Evolutionary conservation across 2,888 invertebrate genomes (phyloP).

Genomic region (Harpalus rubripes): DNA sequence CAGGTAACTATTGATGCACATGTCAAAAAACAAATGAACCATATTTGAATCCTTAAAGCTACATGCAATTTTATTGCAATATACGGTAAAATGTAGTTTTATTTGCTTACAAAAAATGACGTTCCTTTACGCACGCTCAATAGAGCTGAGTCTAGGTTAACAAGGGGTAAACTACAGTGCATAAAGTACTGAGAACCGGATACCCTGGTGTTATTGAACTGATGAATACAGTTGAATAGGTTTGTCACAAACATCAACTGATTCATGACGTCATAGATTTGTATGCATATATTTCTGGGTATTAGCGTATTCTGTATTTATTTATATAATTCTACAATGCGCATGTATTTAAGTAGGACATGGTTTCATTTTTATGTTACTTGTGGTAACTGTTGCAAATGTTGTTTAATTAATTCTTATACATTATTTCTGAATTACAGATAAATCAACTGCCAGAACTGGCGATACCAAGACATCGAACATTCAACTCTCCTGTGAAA

Average conservation of each 20-base stretch:
- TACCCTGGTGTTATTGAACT: slow-evolving; percentile 10
- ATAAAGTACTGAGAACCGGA: background rate
- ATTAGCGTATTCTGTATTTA: background rate
- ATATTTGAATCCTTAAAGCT: background rate
- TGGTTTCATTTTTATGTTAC: slow-evolving; percentile 12
- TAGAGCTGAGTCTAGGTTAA: background rate
- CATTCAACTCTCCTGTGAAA: background rate
- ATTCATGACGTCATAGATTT: slow-evolving; percentile 15
- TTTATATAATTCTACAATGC: slow-evolving; percentile 5
- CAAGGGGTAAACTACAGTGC: background rate
- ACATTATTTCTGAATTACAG: slow-evolving; percentile 36
- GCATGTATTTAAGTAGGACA: slow-evolving; percentile 9
- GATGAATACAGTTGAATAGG: slow-evolving; percentile 2
- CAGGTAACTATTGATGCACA: background rate
- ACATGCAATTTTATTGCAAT: background rate
- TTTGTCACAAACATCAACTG: slow-evolving; percentile 26
- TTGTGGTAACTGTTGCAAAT: slow-evolving; percentile 3
- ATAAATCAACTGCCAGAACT: slow-evolving; percentile 65
- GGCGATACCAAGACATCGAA: slow-evolving; percentile 57
- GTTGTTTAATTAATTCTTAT: slow-evolving; percentile 11
- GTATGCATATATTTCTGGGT: slow-evolving; percentile 6
- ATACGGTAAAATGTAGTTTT: background rate
- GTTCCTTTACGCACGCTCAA: slow-evolving; percentile 17
- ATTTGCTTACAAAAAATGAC: background rate
- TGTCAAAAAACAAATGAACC: slow-evolving; percentile 34